Evolutionary conservation across 2,888 invertebrate genomes (phyloP), one percentile per base, ranked within the genome.

Genomic region (Liposcelis brunnea): DNA sequence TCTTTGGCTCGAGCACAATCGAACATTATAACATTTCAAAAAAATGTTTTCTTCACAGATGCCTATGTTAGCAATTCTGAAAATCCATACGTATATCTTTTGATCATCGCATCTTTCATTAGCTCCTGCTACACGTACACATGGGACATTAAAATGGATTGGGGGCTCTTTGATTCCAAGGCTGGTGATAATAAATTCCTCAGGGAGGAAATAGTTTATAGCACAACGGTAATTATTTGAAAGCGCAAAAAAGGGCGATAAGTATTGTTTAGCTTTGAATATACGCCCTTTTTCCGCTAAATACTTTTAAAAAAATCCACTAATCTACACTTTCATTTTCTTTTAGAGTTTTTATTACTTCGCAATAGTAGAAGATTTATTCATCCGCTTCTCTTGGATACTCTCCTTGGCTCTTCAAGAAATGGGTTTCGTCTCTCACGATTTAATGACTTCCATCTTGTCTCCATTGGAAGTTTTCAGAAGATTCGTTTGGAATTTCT

Each of bases 141-240:
- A 18, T 87, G 87, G 86, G 86, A 87, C 61, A 75, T 86, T 46
- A 81, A 80, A 64, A 83, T 87, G 82, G 87, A 87, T 69, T 87
- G 86, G 86, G 84, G 84, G 5, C 65, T 85, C 36, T 71, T 84
- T 55, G 85, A 84, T 61, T 70, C 73, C 49, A 71, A 74, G 52
- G 74, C 80, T 11, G 80, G 80, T n/a, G 80, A 81, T 61, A 78
- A 83, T 64, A 70, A 66, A 56, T 75, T 81, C 58, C 66, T 84
- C 33, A 62, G 84, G 47, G 83, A 83, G 60, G 83, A 84, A 67
- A 76, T 80, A 52, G 82, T 84, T 42, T 84, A 84, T 63, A 77
- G 80, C 18, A 75, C 77, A 48, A 75, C 75, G 58, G 81, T 80
- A 63, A 67, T n/a, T n/a, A n/a, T n/a, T n/a, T n/a, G n/a, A n/a